Percentiles rank a stretch among this genome's conserved stretches.
phyloP scores from a whole-genome alignment of 2,888 invertebrate genomes.

The Spialia ferax region DNA sequence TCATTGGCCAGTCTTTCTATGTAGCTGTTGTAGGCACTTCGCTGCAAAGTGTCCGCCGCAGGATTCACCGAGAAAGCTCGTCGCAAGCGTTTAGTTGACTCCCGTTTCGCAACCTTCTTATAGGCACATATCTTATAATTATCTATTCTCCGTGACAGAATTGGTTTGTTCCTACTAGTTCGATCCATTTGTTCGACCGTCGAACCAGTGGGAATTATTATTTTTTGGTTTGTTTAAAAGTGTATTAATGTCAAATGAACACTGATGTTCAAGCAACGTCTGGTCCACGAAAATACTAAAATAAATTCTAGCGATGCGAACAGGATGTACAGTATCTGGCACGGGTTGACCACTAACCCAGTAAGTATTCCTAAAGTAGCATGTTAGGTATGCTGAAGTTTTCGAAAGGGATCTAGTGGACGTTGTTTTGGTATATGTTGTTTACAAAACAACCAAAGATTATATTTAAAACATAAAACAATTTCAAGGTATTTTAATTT shows the following conservation, averaged over 20 bases:
- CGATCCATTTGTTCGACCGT: neutral
- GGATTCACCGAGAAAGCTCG: slow-evolving; percentile 73
- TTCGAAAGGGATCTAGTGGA: neutral
- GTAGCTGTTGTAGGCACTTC: slow-evolving; percentile 64
- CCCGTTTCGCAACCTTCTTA: slow-evolving; percentile 65
- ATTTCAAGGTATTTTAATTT: neutral
- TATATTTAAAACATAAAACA: neutral
- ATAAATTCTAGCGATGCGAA: too few relatives aligned
- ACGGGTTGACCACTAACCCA: neutral
- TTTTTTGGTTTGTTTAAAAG: too few relatives aligned
- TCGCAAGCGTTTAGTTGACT: slow-evolving; percentile 58
- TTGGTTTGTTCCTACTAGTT: too few relatives aligned
- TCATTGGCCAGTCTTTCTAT: slow-evolving; percentile 63
- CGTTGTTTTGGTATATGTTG: neutral
- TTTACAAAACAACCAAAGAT: neutral
- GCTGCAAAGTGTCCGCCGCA: slow-evolving; percentile 69
- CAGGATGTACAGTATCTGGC: too few relatives aligned
- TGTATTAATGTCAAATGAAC: too few relatives aligned
- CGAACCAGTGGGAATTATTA: too few relatives aligned
- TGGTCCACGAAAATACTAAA: too few relatives aligned
- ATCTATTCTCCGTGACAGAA: neutral
- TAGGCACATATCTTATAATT: slow-evolving; percentile 42
- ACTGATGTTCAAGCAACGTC: too few relatives aligned
- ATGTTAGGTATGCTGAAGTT: neutral
- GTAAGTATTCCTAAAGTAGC: too few relatives aligned